These are phyloP conservation scores for Musca vetustissima DNA, from an alignment of 1,140 invertebrate species.

Conservation along the genomic window DNA sequence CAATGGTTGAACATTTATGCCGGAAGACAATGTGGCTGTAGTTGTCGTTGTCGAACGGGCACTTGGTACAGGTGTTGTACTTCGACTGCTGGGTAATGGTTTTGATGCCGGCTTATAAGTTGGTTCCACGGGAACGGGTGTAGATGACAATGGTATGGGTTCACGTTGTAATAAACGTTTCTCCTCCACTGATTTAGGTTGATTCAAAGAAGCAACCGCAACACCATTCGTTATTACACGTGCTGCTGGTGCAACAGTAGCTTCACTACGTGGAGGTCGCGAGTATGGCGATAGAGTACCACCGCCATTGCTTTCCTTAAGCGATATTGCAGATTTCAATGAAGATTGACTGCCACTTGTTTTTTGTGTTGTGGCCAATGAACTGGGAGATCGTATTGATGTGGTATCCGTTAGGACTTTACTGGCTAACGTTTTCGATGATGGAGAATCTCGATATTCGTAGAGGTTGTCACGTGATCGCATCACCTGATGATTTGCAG, in stretches of 20 bases:
- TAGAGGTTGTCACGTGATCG: slow-evolving; percentile 70
- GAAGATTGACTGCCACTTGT: slow-evolving; percentile 59
- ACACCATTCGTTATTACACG: slow-evolving; percentile 33
- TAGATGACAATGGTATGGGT: slow-evolving; percentile 39
- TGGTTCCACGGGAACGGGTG: slow-evolving; percentile 34
- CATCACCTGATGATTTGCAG: slow-evolving; percentile 48
- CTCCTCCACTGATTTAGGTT: slow-evolving; percentile 34
- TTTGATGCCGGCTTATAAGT: not conserved
- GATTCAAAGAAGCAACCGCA: not conserved
- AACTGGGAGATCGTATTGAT: slow-evolving; percentile 53
- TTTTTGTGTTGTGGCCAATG: slow-evolving; percentile 56
- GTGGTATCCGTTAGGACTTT: slow-evolving; percentile 55
- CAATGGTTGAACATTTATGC: not conserved
- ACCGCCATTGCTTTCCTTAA: slow-evolving; percentile 47
- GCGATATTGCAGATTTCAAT: slow-evolving; percentile 56
- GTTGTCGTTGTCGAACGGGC: slow-evolving; percentile 39
- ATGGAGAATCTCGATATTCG: slow-evolving; percentile 71
- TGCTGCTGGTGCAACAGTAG: slow-evolving; percentile 25
- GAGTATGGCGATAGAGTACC: slow-evolving; percentile 32
- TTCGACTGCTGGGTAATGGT: slow-evolving; percentile 35
- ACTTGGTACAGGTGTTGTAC: slow-evolving; percentile 48
- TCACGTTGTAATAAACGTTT: slow-evolving; percentile 30
- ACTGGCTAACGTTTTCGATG: slow-evolving; percentile 58
- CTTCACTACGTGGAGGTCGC: slow-evolving; percentile 9
- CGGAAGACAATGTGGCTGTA: slow-evolving; percentile 41